Evolutionary conservation across 2,797 vertebrate genomes (phyloP), one percentile per base, ranked within the genome.

Genomic region (Enteromius trimaculatus): DNA sequence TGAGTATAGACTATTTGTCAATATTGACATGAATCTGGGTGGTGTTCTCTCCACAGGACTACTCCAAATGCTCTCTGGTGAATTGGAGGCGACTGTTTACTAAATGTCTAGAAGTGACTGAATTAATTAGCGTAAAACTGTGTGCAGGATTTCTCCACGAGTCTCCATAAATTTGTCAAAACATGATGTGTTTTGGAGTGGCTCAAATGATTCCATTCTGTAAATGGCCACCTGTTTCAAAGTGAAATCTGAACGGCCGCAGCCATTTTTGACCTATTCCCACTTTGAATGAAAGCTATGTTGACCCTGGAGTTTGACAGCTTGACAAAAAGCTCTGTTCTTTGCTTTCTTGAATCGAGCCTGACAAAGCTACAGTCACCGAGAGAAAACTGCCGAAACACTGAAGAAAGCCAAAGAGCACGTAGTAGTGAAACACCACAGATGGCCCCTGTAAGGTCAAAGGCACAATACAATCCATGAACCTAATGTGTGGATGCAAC

Each of bases 21-120:
- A 84, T 84, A 84, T 84, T 84, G 82, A 86, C 85, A 75, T 83
- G 84, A 81, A 79, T 74, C 23, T 72, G 77, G 84, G 84, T 82
- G 84, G 84, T 42, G 68, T 65, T 86, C 82, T 53, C 77, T 80
- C 81, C 66, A 70, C 72, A 83, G 81, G 75, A 77, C 81, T 77
- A 34, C 65, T 83, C 71, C 75, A 81, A 86, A 81, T 44, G 79
- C 78, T 86, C 85, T 82, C 83, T 85, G 77, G 84, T 85, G 84
- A 80, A 83, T 85, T 87, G 80, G 66, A 75, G 83, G 80, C 49
- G 83, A 82, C 83, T 87, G 80, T 87, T 85, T 85, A 80, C 84
- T 85, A 83, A 82, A 86, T 79, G 74, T 84, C 79, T 86, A 79
- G 74, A 72, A 86, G 81, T 66, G 84, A 81, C 75, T 81, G 74